Percentiles rank a stretch among this genome's conserved stretches.
These are phyloP conservation scores for Oreochromis grahami DNA, from an alignment of 2,797 vertebrate genomes.

Conservation along the genomic window DNA sequence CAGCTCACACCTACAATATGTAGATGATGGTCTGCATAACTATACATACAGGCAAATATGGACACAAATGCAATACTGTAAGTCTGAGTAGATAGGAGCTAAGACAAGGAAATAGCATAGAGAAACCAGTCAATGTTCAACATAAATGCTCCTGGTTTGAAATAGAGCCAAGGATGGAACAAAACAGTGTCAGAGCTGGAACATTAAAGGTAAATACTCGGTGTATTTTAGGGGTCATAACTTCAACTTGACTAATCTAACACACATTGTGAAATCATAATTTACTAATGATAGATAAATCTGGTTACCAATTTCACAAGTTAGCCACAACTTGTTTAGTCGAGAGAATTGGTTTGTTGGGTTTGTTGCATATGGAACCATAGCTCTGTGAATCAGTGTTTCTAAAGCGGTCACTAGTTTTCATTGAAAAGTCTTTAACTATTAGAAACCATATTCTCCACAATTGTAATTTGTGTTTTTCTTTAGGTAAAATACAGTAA, in stretches of 20 bases:
- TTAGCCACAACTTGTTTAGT: not conserved
- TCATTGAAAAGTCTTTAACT: not conserved
- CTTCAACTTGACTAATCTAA: not conserved
- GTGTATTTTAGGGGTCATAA: not conserved
- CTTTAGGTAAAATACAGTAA: not conserved
- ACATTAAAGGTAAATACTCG: not conserved
- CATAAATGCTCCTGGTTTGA: not conserved
- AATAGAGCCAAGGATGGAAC: not conserved
- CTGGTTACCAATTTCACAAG: not conserved
- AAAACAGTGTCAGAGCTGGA: not conserved
- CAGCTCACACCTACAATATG: not conserved
- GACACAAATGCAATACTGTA: not conserved
- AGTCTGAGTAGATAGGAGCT: not conserved
- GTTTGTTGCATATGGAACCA: not conserved
- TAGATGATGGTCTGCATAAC: not conserved
- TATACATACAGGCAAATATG: not conserved
- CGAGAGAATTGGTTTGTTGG: not conserved
- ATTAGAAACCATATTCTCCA: not conserved
- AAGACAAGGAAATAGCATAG: not conserved
- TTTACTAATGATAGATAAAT: not conserved
- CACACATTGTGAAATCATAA: not conserved
- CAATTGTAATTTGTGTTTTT: not conserved
- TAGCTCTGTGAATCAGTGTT: not conserved
- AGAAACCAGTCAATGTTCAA: not conserved
- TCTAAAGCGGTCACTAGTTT: not conserved